These are phyloP conservation scores for Dasysyrphus albostriatus DNA, from an alignment of 2,888 invertebrate genomes.

Conservation along the genomic window DNA sequence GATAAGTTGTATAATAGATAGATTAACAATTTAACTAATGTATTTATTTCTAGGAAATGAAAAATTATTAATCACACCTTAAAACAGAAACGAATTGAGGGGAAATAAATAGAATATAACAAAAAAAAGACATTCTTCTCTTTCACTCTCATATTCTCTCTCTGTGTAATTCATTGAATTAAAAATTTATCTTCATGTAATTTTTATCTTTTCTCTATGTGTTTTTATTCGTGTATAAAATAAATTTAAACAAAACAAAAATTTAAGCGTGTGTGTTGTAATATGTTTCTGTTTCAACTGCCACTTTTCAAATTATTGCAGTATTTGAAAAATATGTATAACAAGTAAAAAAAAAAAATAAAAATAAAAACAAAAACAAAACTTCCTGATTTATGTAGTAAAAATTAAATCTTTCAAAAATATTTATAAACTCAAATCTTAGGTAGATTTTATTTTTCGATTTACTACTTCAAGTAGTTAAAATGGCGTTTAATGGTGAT, in stretches of 20 bases:
- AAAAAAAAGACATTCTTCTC: slow-evolving; percentile 34
- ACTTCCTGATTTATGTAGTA: slow-evolving; percentile 70
- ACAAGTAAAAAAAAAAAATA: slow-evolving; percentile 64
- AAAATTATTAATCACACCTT: slow-evolving; percentile 52
- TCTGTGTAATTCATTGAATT: slow-evolving; percentile 60
- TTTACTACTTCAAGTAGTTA: slow-evolving; percentile 70
- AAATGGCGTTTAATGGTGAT: slow-evolving; percentile 70
- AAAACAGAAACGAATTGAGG: slow-evolving; percentile 48
- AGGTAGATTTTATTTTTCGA: slow-evolving; percentile 70
- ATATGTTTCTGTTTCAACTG: slow-evolving; percentile 70
- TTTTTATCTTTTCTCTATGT: slow-evolving; percentile 71
- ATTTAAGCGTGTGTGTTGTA: slow-evolving; percentile 70
- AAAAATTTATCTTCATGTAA: slow-evolving; percentile 68
- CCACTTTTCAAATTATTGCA: slow-evolving; percentile 72
- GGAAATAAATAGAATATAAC: slow-evolving; percentile 32
- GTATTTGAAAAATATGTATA: slow-evolving; percentile 46
- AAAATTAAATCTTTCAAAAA: slow-evolving; percentile 55
- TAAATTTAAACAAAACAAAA: slow-evolving; percentile 39
- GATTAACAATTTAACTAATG: slow-evolving; percentile 57
- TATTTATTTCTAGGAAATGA: slow-evolving; percentile 62
- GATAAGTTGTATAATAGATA: slow-evolving; percentile 76
- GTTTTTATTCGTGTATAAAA: slow-evolving; percentile 70
- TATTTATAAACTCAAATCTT: slow-evolving; percentile 64
- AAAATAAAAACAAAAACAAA: slow-evolving; percentile 54
- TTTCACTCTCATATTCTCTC: slow-evolving; percentile 48